phyloP scores from a whole-genome alignment of 2,888 invertebrate genomes.

The Lithodes maja region DNA sequence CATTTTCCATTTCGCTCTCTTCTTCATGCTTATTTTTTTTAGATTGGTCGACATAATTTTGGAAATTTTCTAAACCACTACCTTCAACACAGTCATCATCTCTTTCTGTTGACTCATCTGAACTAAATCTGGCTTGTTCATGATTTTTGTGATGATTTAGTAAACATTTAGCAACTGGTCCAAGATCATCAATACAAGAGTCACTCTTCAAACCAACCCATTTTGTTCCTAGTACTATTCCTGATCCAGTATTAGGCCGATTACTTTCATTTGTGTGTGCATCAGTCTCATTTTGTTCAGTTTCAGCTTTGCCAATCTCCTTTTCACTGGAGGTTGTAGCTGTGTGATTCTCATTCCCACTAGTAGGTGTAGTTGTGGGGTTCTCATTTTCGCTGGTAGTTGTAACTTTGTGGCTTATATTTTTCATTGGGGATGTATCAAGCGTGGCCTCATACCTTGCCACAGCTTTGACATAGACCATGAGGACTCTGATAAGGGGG shows the following conservation, averaged over 20 bases:
- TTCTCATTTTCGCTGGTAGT: background rate
- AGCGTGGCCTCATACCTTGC: constrained; percentile 18
- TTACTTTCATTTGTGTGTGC: background rate
- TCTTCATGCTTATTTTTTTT: background rate
- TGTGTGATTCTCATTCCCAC: background rate
- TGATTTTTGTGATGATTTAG: constrained; percentile 20
- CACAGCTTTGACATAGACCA: constrained; percentile 49
- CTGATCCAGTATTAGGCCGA: too few species aligned
- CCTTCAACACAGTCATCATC: background rate
- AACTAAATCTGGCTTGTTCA: background rate
- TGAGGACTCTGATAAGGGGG: constrained; percentile 56
- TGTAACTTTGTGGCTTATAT: background rate
- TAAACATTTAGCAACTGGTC: constrained; percentile 25
- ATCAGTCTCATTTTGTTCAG: background rate
- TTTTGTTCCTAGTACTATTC: too few species aligned
- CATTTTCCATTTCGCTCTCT: background rate
- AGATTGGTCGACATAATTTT: background rate
- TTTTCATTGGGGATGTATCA: background rate
- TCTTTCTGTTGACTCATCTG: background rate
- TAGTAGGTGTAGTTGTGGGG: background rate
- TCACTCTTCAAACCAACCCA: background rate
- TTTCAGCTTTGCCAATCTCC: background rate
- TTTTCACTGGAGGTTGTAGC: background rate
- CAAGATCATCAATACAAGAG: background rate
- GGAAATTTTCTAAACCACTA: background rate